Base-by-base conservation (phyloP, 2,113 vertebrate genomes). In the Lagenorhynchus albirostris region DNA sequence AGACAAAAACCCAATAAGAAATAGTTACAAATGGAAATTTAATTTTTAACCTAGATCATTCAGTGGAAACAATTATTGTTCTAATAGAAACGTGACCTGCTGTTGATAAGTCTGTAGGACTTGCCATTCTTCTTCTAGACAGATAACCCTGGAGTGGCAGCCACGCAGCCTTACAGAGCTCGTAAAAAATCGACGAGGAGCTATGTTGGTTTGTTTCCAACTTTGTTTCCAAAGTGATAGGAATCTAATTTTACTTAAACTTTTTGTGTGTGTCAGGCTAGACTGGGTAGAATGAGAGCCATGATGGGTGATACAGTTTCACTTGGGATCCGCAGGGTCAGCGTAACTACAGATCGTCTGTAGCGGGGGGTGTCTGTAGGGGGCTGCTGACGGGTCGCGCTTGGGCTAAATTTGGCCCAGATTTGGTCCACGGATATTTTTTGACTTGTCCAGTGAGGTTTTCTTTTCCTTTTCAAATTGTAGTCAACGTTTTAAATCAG, bases 151-250 rank as follows among this genome's bases (percentile, higher is more conserved):
- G 14, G 62, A 4, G 47, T 5, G 20, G 55, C 17, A 11, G 38
- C 79, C 14, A 2, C 3, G 4, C 9, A 31, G 26, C 29, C 5
- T 11, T 0, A 2, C 1, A 12, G 11, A 47, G 60, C 70, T 50
- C 26, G 4, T 11, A 6, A 10, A 20, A 6, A 26, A 21, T 5
- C 3, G 6, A 4, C 21, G 10, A 36, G 55, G 53, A 74, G 58
- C 25, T 17, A 1, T 2, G 29, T 4, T 1, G 7, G 21, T 18
- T 20, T 44, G 20, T 41, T 58, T 20, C 3, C 26, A 25, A 15
- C 50, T 25, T 26, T 41, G 20, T n/a, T 68, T 20, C 4, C 26
- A 26, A 53, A 17, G 4, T 36, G 68, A 31, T 23, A 2, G 50
- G 12, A 41, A 44, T 38, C 91, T 38, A 68, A 47, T 25, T 31